phyloP scores from a whole-genome alignment of 2,888 invertebrate species.

The Hyles lineata region DNA sequence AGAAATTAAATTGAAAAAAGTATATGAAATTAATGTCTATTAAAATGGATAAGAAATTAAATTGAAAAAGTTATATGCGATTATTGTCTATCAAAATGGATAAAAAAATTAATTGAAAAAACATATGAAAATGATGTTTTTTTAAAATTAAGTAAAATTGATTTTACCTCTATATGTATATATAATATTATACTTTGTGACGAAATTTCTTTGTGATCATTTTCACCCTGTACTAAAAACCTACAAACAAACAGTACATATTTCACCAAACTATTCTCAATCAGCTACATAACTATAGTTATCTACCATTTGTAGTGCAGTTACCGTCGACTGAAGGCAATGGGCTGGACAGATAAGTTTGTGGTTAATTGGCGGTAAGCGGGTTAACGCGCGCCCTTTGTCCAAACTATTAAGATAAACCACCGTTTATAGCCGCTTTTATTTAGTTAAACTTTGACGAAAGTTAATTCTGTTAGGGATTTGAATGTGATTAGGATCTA shows the following conservation, averaged over 20 bases:
- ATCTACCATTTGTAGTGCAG: background rate
- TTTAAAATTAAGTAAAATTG: no score
- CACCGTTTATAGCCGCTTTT: slow-evolving; percentile 18
- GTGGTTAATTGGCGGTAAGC: slow-evolving; percentile 22
- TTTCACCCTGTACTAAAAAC: no score
- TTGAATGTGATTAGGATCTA: background rate
- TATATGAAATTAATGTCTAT: no score
- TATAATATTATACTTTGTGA: no score
- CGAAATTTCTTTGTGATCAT: no score
- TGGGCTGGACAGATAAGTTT: slow-evolving; percentile 15
- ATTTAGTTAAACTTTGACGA: background rate
- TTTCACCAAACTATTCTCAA: background rate
- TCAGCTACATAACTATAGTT: background rate
- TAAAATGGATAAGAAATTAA: no score
- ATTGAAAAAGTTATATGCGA: no score
- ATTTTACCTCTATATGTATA: no score
- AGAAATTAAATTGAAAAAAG: no score
- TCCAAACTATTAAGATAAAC: slow-evolving; percentile 36
- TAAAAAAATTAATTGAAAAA: no score
- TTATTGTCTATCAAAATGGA: no score
- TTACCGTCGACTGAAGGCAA: background rate
- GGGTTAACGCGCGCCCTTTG: slow-evolving; percentile 20
- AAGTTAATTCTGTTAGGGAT: background rate
- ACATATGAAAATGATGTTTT: no score
- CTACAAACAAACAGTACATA: background rate